A percentile compares a stretch with the other conserved stretches of the same genome.
phyloP scores from a whole-genome alignment of 2,797 vertebrate genomes.

The Scomberomorus guttatus region DNA sequence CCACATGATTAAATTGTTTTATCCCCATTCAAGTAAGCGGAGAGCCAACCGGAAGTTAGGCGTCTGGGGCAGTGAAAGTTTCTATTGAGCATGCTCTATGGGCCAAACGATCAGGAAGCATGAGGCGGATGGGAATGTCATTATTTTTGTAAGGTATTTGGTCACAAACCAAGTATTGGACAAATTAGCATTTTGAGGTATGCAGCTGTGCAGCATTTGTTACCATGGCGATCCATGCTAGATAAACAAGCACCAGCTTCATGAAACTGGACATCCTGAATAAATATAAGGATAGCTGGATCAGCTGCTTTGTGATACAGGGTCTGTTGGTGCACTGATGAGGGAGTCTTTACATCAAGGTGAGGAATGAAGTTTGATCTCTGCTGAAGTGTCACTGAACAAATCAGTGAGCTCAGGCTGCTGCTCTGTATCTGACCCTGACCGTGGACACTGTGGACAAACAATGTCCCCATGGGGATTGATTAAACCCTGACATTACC shows the following conservation, averaged over 20 bases:
- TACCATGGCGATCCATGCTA: not conserved
- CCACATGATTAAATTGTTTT: too few relatives aligned
- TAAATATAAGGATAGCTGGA: not conserved
- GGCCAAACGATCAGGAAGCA: too few relatives aligned
- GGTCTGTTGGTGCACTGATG: too few relatives aligned
- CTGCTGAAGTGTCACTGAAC: too few relatives aligned
- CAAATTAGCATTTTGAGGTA: too few relatives aligned
- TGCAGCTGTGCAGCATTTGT: not conserved
- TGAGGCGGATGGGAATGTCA: too few relatives aligned
- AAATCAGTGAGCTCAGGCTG: not conserved
- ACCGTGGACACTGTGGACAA: slow-evolving; percentile 3
- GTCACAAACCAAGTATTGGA: too few relatives aligned
- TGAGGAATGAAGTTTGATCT: not conserved
- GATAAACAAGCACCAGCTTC: not conserved
- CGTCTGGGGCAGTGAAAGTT: too few relatives aligned
- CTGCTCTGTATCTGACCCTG: not conserved
- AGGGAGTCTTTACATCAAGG: not conserved
- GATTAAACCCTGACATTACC: slow-evolving; percentile 2
- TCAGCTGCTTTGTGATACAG: not conserved
- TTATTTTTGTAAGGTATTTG: too few relatives aligned
- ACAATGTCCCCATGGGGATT: not conserved
- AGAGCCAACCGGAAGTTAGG: too few relatives aligned
- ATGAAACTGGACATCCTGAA: not conserved
- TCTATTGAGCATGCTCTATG: too few relatives aligned
- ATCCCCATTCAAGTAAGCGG: too few relatives aligned